Conservation (phyloP, 2,113 vertebrate genomes). For the Salvator merianae region DNA sequence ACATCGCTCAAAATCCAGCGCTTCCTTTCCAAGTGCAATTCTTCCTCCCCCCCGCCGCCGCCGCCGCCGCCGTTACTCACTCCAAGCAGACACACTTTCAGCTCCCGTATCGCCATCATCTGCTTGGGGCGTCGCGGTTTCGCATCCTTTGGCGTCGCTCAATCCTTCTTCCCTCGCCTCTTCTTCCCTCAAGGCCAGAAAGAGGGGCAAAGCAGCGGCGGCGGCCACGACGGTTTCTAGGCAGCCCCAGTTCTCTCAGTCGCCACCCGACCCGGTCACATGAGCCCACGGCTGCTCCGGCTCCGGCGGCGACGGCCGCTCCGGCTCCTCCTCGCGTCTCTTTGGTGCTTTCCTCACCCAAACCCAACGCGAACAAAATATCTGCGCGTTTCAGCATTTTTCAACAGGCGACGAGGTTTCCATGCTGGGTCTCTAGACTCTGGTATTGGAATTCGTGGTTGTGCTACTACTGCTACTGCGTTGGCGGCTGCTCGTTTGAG, state of each 20-base stretch:
- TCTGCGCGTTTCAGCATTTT: not conserved
- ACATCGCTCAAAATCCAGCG: no score
- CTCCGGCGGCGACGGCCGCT: slow-evolving; percentile 28
- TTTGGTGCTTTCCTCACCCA: not conserved
- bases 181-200: slow-evolving; percentile 16
- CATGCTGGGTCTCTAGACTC: not conserved
- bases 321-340: slow-evolving; percentile 38
- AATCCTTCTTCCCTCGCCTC: slow-evolving; percentile 9
- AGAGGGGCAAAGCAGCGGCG: slow-evolving; percentile 9
- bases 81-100: slow-evolving; percentile 96
- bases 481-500: not conserved
- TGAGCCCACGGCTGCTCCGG: slow-evolving; percentile 42
- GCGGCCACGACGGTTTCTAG: slow-evolving; percentile 41
- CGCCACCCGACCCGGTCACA: slow-evolving; percentile 50
- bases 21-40: no score
- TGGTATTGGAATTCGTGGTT: no score
- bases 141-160: slow-evolving; percentile 53
- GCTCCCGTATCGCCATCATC: slow-evolving; percentile 89
- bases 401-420: not conserved
- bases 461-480: not conserved
- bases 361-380: not conserved
- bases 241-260: slow-evolving; percentile 33
- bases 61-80: slow-evolving; percentile 77
- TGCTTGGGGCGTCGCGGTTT: slow-evolving; percentile 51
- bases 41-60: not conserved